Base-by-base conservation (phyloP, 1,140 invertebrate species). In the Drosophila tani region DNA sequence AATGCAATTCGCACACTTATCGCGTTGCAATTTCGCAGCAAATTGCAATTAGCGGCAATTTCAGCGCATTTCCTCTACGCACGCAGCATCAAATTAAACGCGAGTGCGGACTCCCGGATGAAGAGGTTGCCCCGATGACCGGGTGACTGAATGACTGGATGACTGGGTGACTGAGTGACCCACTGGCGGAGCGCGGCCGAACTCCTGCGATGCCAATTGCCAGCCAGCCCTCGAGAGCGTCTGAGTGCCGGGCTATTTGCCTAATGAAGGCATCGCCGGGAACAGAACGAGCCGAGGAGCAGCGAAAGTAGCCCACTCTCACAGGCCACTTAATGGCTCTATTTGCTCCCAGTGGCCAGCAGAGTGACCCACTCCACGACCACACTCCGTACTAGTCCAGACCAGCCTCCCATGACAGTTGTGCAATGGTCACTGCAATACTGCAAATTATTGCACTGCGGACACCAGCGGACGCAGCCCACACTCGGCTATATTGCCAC, bases 21-120 rank as follows among this genome's bases (percentile, higher is more conserved):
- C 62, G 77, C 77, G 67, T 66, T 70, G 64, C 51, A 79, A 73
- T 73, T 84, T 80, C 49, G 21, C 77, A 74, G 68, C 75, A 67
- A 86, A 79, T 81, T 90, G 78, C 84, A 88, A 88, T 88, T 88
- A 84, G 74, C 69, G 80, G 53, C 84, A 78, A 87, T 87, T 86
- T 67, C 71, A 80, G 62, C 67, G 65, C 62, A 88, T 76, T 85
- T 85, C 62, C 63, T 55, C 32, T 56, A 79, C 67, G 41, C 45
- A 64, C 41, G 53, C 59, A 64, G 46, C 71, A 64, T 57, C 40
- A 63, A 78, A 75, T 82, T 64, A 82, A 70, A 79, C 62, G 45
- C 21, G 32, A 67, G 43, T 38, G 29, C 56, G 8, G 8, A 56
- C 32, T 49, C 38, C 38, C 71, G 62, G 51, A 29, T 56, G 49